These are phyloP conservation scores for Gryllus longicercus DNA, from an alignment of 2,888 invertebrate species.

Conservation along the genomic window DNA sequence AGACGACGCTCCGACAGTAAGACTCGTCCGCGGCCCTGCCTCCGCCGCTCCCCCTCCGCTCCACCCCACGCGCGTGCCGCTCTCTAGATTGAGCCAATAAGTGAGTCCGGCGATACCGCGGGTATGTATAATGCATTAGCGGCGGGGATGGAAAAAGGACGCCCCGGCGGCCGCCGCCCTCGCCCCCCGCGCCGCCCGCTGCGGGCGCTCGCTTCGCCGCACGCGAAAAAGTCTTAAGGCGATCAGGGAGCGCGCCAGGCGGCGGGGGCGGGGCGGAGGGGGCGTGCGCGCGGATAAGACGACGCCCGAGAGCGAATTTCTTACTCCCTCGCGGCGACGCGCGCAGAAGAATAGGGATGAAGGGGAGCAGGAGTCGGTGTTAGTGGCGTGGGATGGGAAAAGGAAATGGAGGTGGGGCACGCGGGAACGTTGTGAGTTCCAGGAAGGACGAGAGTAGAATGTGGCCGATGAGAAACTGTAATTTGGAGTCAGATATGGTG, in stretches of 20 bases:
- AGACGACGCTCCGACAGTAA: no score
- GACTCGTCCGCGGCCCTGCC: not conserved
- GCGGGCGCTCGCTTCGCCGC: not conserved
- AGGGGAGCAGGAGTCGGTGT: no score
- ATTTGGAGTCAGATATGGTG: no score
- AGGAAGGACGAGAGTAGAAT: no score
- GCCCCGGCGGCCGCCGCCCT: not conserved
- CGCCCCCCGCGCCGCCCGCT: not conserved
- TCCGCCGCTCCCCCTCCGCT: not conserved
- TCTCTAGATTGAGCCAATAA: not conserved
- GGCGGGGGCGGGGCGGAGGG: not conserved
- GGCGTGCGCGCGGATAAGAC: not conserved
- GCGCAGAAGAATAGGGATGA: not conserved
- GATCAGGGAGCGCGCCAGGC: not conserved
- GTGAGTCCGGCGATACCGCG: not conserved
- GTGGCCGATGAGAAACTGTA: no score
- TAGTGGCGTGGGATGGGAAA: no score
- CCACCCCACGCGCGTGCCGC: not conserved
- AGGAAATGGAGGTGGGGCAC: no score
- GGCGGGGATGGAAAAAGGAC: not conserved
- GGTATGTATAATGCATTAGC: not conserved
- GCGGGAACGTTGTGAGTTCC: no score
- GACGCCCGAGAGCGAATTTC: not conserved
- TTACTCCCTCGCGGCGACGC: not conserved
- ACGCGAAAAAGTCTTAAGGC: conserved; percentile 10